Conservation (phyloP, 2,888 invertebrate genomes). For the Hypolimnas misippus region DNA sequence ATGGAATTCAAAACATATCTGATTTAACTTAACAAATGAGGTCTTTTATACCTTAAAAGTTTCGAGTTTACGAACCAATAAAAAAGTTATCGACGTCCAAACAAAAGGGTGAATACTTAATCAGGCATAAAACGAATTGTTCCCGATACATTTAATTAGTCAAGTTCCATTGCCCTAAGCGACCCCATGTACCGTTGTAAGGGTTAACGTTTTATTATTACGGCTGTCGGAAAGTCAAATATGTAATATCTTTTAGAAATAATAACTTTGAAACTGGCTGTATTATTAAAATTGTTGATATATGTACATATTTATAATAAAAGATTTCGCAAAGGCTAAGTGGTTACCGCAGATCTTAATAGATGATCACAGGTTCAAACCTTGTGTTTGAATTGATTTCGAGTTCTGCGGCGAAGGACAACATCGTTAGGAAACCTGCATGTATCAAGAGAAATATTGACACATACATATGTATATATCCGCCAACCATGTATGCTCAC, state of each 20-base stretch:
- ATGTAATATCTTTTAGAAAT: conserved; percentile 10
- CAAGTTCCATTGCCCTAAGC: conserved; percentile 32
- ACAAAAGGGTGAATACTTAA: conserved; percentile 41
- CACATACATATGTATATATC: too few species aligned
- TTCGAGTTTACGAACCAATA: conserved; percentile 26
- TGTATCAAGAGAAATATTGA: too few species aligned
- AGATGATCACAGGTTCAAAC: too few species aligned
- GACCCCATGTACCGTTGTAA: conserved; percentile 10
- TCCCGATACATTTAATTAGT: conserved; percentile 41
- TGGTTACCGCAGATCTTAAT: too few species aligned
- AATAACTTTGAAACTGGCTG: neutral
- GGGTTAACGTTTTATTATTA: conserved; percentile 24
- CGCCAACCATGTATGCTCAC: too few species aligned
- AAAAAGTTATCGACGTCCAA: conserved; percentile 30
- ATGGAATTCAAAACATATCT: neutral
- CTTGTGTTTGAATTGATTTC: too few species aligned
- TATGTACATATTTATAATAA: too few species aligned
- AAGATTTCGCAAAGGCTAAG: too few species aligned
- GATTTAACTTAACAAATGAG: neutral
- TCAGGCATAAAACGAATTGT: conserved; percentile 40
- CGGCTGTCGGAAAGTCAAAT: conserved; percentile 11
- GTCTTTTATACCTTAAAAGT: conserved; percentile 9
- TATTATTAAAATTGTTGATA: too few species aligned
- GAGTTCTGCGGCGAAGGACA: too few species aligned
- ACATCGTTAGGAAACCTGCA: too few species aligned